These are phyloP conservation scores for Coendou prehensilis DNA, from an alignment of 2,797 vertebrate species.

Conservation along the genomic window DNA sequence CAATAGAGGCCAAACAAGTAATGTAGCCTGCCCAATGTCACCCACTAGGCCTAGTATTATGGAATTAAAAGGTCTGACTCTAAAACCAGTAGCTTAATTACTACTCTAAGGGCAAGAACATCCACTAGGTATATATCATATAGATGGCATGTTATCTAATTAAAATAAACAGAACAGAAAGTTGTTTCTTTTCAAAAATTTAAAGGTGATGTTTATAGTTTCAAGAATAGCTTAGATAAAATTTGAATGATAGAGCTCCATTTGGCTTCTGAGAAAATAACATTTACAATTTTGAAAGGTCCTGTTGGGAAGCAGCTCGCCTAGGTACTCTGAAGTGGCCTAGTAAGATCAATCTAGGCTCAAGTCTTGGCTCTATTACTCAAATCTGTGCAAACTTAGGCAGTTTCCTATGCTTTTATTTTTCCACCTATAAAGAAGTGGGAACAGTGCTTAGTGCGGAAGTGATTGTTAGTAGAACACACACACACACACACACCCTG, in stretches of 20 bases:
- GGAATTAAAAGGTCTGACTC: neutral
- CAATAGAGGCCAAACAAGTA: neutral
- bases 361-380: neutral
- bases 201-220: conserved; percentile 6
- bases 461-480: neutral
- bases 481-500: neutral
- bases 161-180: neutral
- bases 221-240: neutral
- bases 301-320: neutral
- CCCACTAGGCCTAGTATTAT: neutral
- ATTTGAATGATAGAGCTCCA: neutral
- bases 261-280: conserved; percentile 20
- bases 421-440: neutral
- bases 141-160: neutral
- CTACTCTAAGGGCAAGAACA: neutral
- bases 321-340: neutral
- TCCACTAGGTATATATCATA: neutral
- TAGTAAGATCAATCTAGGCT: neutral
- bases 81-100: neutral
- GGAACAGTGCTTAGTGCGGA: neutral
- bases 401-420: neutral
- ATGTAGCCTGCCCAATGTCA: neutral
- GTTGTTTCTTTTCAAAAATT: neutral
- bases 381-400: neutral
- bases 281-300: conserved; percentile 3